These are phyloP conservation scores for Drosophila melanica DNA, from an alignment of 1,140 invertebrate species.

Conservation along the genomic window DNA sequence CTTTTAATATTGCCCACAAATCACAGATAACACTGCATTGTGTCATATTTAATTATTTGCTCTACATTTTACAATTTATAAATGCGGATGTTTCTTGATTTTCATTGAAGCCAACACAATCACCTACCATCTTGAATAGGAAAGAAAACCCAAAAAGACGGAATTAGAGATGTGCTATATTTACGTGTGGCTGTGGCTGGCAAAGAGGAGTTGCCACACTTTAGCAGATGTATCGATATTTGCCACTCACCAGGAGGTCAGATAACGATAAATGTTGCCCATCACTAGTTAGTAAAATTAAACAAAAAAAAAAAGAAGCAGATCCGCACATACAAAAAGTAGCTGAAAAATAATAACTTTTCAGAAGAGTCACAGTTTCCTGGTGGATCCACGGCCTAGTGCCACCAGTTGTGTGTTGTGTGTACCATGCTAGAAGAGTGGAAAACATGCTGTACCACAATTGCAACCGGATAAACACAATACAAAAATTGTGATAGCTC, in stretches of 20 bases:
- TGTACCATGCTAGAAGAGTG: conserved; percentile 54
- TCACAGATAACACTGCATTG: background rate
- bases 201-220: conserved; percentile 11
- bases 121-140: conserved; percentile 68
- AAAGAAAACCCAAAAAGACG: conserved; percentile 56
- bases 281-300: conserved; percentile 50
- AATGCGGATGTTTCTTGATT: conserved; percentile 48
- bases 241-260: conserved; percentile 1
- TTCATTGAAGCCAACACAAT: conserved; percentile 17
- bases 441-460: conserved; percentile 33
- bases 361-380: conserved; percentile 11
- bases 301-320: conserved; percentile 33
- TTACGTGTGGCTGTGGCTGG: conserved; percentile 26
- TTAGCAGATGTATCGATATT: conserved; percentile 10
- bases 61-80: conserved; percentile 29
- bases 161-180: conserved; percentile 34
- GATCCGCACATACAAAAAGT: conserved; percentile 19
- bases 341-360: conserved; percentile 31
- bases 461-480: conserved; percentile 33
- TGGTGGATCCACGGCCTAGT: conserved; percentile 29
- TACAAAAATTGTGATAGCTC: conserved; percentile 34
- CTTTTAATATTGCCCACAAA: conserved; percentile 24
- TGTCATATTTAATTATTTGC: conserved; percentile 7
- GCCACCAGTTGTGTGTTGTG: conserved; percentile 13
- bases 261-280: conserved; percentile 5